Base-by-base conservation (phyloP, 1,140 invertebrate species). In the Tetramorium alpestre region DNA sequence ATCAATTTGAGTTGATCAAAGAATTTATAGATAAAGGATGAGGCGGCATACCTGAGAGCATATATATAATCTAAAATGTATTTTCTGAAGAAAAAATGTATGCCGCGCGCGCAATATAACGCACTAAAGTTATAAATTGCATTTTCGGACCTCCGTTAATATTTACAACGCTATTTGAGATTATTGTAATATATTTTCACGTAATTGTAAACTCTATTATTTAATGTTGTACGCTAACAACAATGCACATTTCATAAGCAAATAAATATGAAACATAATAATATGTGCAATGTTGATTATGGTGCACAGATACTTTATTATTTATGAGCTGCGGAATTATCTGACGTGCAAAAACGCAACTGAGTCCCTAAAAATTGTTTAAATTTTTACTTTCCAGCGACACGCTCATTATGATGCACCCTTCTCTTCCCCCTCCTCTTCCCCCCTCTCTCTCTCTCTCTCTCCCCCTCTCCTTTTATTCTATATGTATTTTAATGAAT, bases 181-280 rank as follows among this genome's bases (percentile, higher is more conserved):
- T 38, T 69, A 70, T 69, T 51, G 3, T 25, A n/a, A 70, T 70
- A 81, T 56, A 16, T 81, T 70, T 44, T 25, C 64, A 22, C 22
- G 49, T 81, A 81, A 81, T 70, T 81, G 25, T 65, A 81, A 81
- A 81, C 38, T 54, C 38, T 69, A 81, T 81, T 81, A 70, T 70
- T 56, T 70, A 70, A 54, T 44, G 51, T 44, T 44, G 38, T 18
- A 1, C 18, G 65, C 16, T 81, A 81, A 70, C 22, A 81, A 70
- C 38, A 41, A 13, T 44, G 44, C 11, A n/a, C 38, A 70, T 70
- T 81, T 70, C 3, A 56, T 56, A 70, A 56, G 70, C 10, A 70
- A 58, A 69, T 69, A 81, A 70, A 81, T 81, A 44, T 54, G 33
- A 70, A 44, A 70, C n/a, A n/a, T 81, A 70, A 81, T 56, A 81